These are phyloP conservation scores for Stenodera caucasica DNA, from an alignment of 2,888 invertebrate genomes.

Conservation along the genomic window DNA sequence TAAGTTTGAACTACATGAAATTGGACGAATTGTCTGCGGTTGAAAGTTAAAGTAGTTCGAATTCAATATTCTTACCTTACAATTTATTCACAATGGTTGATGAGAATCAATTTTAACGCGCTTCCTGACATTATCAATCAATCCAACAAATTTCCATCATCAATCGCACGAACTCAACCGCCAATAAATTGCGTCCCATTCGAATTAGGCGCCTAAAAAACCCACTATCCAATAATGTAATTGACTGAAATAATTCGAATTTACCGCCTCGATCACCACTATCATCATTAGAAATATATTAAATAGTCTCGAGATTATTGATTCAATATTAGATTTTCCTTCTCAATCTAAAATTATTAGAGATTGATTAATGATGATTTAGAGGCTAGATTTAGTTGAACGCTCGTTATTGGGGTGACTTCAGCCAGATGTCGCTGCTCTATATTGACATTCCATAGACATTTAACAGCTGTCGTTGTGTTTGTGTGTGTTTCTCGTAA, in stretches of 20 bases:
- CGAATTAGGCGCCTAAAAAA: not conserved
- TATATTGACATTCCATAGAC: constrained; percentile 15
- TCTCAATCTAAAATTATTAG: no score
- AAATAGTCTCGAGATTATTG: no score
- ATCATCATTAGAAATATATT: no score
- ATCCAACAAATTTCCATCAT: not conserved
- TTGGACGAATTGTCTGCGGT: not conserved
- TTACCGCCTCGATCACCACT: no score
- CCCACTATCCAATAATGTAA: not conserved
- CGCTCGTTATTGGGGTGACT: not conserved
- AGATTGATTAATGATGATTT: no score
- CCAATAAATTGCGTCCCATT: not conserved
- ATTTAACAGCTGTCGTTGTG: constrained; percentile 23
- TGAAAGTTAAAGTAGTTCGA: constrained; percentile 7
- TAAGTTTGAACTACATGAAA: not conserved
- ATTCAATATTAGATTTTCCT: no score
- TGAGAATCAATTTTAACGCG: not conserved
- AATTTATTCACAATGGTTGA: not conserved
- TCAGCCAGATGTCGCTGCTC: constrained; percentile 12
- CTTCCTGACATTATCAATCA: not conserved
- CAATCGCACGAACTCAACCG: not conserved
- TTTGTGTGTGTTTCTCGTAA: constrained; percentile 11
- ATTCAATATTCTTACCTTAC: constrained; percentile 6
- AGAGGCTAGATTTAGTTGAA: no score
- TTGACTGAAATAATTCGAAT: not conserved